Evolutionary conservation across 2,113 vertebrate species (phyloP).

Genomic region (Nannobrachium achirus): DNA sequence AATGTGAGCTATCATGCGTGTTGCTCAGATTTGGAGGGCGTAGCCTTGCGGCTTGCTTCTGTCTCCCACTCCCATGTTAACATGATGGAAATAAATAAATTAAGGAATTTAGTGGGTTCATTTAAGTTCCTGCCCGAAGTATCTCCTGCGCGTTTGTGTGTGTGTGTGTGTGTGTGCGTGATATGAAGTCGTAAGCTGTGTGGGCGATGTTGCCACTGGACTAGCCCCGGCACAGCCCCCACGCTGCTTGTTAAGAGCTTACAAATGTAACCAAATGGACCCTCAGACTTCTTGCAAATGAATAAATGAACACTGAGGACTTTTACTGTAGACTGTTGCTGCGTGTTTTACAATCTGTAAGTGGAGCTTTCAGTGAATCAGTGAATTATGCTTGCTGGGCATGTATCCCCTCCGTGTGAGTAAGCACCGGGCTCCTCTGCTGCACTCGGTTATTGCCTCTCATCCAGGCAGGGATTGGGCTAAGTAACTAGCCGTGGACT

Average conservation of each 20-base stretch:
- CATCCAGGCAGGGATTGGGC: slow-evolving; percentile 68
- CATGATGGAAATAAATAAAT: too few relatives aligned
- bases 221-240: neutral
- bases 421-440: slow-evolving; percentile 67
- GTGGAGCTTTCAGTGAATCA: slow-evolving; percentile 21
- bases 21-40: too few relatives aligned
- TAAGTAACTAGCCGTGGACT: slow-evolving; percentile 75
- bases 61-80: too few relatives aligned
- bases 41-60: too few relatives aligned
- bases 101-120: too few relatives aligned
- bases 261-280: too few relatives aligned
- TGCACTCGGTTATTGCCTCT: slow-evolving; percentile 74
- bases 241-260: neutral
- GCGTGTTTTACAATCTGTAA: slow-evolving; percentile 16
- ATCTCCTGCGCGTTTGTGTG: too few relatives aligned
- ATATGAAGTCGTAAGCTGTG: neutral
- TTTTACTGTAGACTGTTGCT: slow-evolving; percentile 24
- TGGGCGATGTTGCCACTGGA: neutral
- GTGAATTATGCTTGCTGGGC: slow-evolving; percentile 48
- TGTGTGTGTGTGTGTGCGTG: too few relatives aligned
- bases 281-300: too few relatives aligned
- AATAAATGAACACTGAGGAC: neutral
- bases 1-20: too few relatives aligned
- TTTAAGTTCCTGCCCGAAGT: too few relatives aligned
- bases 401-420: slow-evolving; percentile 64